phyloP scores from a whole-genome alignment of 2,113 vertebrate genomes.

The Clupea harengus region DNA sequence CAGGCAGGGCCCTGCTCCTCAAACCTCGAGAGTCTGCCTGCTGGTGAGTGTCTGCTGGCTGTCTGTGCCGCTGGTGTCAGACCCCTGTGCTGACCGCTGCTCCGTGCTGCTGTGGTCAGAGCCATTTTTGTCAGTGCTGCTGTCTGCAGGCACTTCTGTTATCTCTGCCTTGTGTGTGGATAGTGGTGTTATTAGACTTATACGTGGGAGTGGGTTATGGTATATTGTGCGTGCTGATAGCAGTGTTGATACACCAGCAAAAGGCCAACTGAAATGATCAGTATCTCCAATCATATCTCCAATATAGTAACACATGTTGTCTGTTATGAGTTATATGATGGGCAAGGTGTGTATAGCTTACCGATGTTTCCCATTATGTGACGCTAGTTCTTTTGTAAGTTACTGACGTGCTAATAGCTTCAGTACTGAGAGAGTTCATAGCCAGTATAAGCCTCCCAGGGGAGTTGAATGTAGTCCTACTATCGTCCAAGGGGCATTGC shows the following conservation, averaged over 20 bases:
- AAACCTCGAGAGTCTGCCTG: slow-evolving; percentile 51
- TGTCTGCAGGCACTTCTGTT: neutral
- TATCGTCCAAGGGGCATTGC: too few relatives aligned
- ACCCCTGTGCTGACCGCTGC: neutral
- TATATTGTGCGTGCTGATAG: neutral
- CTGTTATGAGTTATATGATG: too few relatives aligned
- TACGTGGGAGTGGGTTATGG: too few relatives aligned
- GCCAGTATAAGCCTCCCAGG: too few relatives aligned
- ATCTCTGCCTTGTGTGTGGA: neutral
- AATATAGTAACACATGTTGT: neutral
- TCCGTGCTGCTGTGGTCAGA: too few relatives aligned
- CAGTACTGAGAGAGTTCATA: too few relatives aligned
- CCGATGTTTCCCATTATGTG: too few relatives aligned
- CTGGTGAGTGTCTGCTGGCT: slow-evolving; percentile 55
- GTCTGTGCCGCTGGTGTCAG: neutral
- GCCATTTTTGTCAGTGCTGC: neutral
- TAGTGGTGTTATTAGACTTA: neutral
- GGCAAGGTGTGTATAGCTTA: too few relatives aligned
- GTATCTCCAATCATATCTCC: neutral
- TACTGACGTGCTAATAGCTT: too few relatives aligned
- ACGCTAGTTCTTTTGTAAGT: too few relatives aligned
- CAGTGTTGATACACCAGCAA: neutral
- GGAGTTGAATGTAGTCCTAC: too few relatives aligned
- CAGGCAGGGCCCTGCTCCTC: slow-evolving; percentile 65
- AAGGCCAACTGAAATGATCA: neutral